A percentile compares a stretch with the other conserved stretches of the same genome.
Evolutionary conservation across 2,797 vertebrate species (phyloP).

Genomic region (Tadarida brasiliensis): DNA sequence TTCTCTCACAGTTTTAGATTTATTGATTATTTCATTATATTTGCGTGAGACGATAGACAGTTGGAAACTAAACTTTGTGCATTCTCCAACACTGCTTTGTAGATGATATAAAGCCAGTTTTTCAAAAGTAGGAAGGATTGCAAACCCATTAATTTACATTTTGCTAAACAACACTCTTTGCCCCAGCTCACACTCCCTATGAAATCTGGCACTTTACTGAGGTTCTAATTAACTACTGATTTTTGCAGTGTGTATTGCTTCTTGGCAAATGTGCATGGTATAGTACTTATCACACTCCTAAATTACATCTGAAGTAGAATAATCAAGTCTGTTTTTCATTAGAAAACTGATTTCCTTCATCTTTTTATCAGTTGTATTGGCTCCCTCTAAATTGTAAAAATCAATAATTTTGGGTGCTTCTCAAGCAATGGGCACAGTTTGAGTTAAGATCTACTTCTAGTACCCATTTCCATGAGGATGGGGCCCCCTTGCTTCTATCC

Average conservation of each 20-base stretch:
- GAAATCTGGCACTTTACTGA: slow-evolving; percentile 64
- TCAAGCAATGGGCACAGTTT: background rate
- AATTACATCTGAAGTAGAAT: slow-evolving; percentile 75
- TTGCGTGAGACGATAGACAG: background rate
- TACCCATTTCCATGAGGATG: background rate
- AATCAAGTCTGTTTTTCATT: slow-evolving; percentile 77
- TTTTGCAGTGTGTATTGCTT: slow-evolving; percentile 65
- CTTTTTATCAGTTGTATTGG: slow-evolving; percentile 63
- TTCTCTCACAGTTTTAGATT: background rate
- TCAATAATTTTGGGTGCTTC: slow-evolving; percentile 53
- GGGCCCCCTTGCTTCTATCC: background rate
- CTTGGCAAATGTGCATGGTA: slow-evolving; percentile 55
- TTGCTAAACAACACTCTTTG: slow-evolving; percentile 53
- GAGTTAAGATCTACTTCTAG: background rate
- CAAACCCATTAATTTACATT: slow-evolving; percentile 58
- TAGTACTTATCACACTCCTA: slow-evolving; percentile 62
- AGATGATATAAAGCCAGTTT: background rate
- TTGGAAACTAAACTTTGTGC: background rate
- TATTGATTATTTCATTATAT: slow-evolving; percentile 16
- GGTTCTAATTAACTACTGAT: slow-evolving; percentile 74
- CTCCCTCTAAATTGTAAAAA: slow-evolving; percentile 37
- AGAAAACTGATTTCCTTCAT: slow-evolving; percentile 66
- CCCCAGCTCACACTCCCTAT: slow-evolving; percentile 29
- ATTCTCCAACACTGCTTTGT: background rate
- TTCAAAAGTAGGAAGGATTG: background rate